Conservation (phyloP, 2,888 invertebrate genomes). For the Epiblema foenella region DNA sequence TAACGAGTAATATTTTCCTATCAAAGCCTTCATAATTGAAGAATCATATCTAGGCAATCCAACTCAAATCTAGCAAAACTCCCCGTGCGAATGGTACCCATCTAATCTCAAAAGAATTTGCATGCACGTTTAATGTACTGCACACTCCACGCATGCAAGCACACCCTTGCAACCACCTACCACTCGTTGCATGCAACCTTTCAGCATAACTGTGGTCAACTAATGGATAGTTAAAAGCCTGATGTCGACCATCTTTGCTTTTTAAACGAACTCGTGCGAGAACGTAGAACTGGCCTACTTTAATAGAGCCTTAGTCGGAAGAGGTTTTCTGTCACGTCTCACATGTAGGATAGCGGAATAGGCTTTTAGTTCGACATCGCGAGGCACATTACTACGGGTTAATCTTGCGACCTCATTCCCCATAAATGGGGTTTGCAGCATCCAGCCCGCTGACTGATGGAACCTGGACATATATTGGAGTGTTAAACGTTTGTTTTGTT, state of each 20-base stretch:
- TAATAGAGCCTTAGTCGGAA: slow-evolving; percentile 13
- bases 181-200: no score
- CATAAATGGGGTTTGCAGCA: slow-evolving; percentile 32
- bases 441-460: slow-evolving; percentile 25
- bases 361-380: slow-evolving; percentile 34
- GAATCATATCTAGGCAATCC: neutral
- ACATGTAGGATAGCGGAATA: slow-evolving; percentile 13
- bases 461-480: slow-evolving; percentile 1
- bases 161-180: no score
- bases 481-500: slow-evolving; percentile 13
- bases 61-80: neutral
- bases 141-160: neutral
- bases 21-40: no score
- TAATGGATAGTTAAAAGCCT: slow-evolving; percentile 20
- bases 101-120: neutral
- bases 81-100: neutral
- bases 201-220: no score
- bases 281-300: slow-evolving; percentile 24
- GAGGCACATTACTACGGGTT: slow-evolving; percentile 30
- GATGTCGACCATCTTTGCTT: slow-evolving; percentile 16
- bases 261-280: slow-evolving; percentile 22
- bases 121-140: no score
- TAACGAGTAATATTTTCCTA: no score
- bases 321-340: slow-evolving; percentile 29
- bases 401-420: slow-evolving; percentile 30